A percentile compares a stretch with the other conserved stretches of the same genome.
These are phyloP conservation scores for Tipula unca DNA, from an alignment of 2,888 invertebrate genomes.

Conservation along the genomic window DNA sequence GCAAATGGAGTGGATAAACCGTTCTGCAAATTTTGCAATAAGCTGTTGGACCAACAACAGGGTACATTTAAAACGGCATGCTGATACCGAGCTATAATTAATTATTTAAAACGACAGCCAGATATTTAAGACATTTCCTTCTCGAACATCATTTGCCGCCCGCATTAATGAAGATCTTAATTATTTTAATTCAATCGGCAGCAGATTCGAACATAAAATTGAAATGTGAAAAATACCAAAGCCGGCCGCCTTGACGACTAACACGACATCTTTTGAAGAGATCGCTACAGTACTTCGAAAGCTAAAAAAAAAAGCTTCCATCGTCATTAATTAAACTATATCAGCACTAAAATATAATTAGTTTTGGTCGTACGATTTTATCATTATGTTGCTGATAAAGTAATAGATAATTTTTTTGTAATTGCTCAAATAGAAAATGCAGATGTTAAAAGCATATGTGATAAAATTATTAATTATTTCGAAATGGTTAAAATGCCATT, in stretches of 20 bases:
- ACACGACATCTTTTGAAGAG: not conserved
- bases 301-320: not conserved
- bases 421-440: conserved; percentile 4
- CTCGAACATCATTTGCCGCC: not conserved
- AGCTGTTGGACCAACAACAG: not conserved
- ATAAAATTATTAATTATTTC: conserved; percentile 17
- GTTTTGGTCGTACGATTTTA: not conserved
- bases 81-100: not conserved
- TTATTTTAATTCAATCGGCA: not conserved
- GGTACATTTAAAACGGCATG: not conserved
- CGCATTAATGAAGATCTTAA: not conserved
- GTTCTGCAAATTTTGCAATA: not conserved
- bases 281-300: not conserved
- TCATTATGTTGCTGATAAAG: no score
- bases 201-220: not conserved
- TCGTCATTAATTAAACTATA: not conserved
- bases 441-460: not conserved
- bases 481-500: conserved; percentile 21
- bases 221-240: not conserved
- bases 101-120: not conserved
- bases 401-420: not conserved
- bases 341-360: not conserved
- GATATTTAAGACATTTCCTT: not conserved
- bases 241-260: not conserved
- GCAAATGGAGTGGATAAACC: not conserved